phyloP scores from a whole-genome alignment of 1,140 invertebrate species.

The Drosophila hydei region DNA sequence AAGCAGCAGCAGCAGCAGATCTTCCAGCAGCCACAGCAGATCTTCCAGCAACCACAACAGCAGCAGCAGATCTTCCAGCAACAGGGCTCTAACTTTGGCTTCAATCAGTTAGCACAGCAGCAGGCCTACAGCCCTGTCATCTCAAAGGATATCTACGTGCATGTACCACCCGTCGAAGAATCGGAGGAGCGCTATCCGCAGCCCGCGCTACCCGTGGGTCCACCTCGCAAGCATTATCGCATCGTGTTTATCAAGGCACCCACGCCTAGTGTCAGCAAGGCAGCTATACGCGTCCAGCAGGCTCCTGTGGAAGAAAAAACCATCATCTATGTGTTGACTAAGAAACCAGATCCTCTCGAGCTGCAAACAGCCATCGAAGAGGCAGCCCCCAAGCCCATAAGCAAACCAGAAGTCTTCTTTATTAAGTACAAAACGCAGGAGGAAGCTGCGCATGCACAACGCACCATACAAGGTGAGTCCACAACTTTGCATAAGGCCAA shows the following conservation, averaged over 20 bases:
- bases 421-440: conserved; percentile 90
- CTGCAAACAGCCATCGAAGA: conserved; percentile 85
- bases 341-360: conserved; percentile 89
- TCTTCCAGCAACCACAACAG: conserved; percentile 9
- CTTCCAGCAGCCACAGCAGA: conserved; percentile 21
- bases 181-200: conserved; percentile 51
- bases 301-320: conserved; percentile 92
- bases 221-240: conserved; percentile 92
- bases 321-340: conserved; percentile 92
- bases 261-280: conserved; percentile 87
- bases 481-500: conserved; percentile 26
- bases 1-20: conserved; percentile 1
- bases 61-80: conserved; percentile 43
- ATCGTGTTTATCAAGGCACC: conserved; percentile 95
- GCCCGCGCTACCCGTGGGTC: conserved; percentile 55
- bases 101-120: conserved; percentile 34
- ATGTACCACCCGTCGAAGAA: conserved; percentile 75
- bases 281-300: conserved; percentile 86
- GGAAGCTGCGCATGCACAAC: conserved; percentile 83
- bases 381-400: conserved; percentile 86
- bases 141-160: conserved; percentile 83
- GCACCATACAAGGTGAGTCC: conserved; percentile 80
- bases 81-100: conserved; percentile 35
- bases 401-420: conserved; percentile 91
- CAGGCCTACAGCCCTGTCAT: conserved; percentile 40